phyloP scores from a whole-genome alignment of 2,888 invertebrate species.

The Scelioninae gen. 1 region DNA sequence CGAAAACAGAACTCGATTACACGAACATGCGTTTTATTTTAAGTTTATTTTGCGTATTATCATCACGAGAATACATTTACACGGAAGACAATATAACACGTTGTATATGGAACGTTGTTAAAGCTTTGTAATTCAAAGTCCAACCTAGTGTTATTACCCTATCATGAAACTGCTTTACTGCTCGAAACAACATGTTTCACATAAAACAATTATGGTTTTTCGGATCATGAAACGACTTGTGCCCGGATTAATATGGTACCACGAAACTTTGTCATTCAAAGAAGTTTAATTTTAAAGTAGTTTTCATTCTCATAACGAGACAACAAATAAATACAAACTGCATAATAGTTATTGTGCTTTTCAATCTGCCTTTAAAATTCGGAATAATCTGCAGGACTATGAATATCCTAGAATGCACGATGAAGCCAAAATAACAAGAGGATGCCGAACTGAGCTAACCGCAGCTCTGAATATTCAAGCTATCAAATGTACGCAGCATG shows the following conservation, averaged over 20 bases:
- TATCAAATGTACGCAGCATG: slow-evolving; percentile 55
- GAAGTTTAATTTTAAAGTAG: slow-evolving; percentile 40
- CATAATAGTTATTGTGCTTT: slow-evolving; percentile 50
- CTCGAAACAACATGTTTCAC: slow-evolving; percentile 54
- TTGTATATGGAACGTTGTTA: slow-evolving; percentile 41
- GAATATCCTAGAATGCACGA: slow-evolving; percentile 55
- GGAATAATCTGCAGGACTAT: slow-evolving; percentile 51
- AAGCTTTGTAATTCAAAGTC: slow-evolving; percentile 59
- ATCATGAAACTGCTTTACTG: slow-evolving; percentile 60
- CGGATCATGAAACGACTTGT: slow-evolving; percentile 36
- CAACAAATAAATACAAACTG: slow-evolving; percentile 33
- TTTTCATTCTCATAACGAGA: slow-evolving; percentile 15
- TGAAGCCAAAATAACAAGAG: slow-evolving; percentile 60
- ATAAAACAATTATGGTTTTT: slow-evolving; percentile 62
- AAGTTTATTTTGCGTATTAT: slow-evolving; percentile 41
- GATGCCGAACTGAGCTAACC: slow-evolving; percentile 51
- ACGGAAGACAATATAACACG: slow-evolving; percentile 48
- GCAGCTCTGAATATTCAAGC: slow-evolving; percentile 60
- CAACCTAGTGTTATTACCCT: slow-evolving; percentile 54
- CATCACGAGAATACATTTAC: slow-evolving; percentile 36
- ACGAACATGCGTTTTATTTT: slow-evolving; percentile 31
- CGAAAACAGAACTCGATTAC: slow-evolving; percentile 27
- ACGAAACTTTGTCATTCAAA: slow-evolving; percentile 37
- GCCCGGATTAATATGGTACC: slow-evolving; percentile 30
- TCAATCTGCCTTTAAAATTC: slow-evolving; percentile 51